These are phyloP conservation scores for Myotis findleyi DNA, from an alignment of 2,797 vertebrate genomes.

Conservation along the genomic window DNA sequence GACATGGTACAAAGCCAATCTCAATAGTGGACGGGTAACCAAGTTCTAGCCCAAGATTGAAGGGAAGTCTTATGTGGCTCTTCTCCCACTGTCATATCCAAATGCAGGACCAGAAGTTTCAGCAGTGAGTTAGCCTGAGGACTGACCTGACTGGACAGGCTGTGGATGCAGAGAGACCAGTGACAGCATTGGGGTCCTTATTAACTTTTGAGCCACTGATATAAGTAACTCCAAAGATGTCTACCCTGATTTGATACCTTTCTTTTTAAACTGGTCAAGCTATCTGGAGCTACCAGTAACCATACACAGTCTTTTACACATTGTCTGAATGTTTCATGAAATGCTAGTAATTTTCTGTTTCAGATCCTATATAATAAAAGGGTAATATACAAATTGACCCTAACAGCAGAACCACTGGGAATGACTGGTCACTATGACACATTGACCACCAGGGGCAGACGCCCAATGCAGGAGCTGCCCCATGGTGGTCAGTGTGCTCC, in stretches of 20 bases:
- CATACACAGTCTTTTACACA: background rate
- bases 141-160: rapidly evolving
- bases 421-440: too few species aligned
- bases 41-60: background rate
- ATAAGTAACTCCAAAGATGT: background rate
- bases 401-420: too few species aligned
- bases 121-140: background rate
- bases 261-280: background rate
- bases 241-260: background rate
- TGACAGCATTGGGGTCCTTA: rapidly evolving
- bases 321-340: background rate
- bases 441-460: too few species aligned
- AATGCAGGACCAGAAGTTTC: rapidly evolving
- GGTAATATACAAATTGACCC: too few species aligned
- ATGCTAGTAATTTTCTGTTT: background rate
- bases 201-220: background rate
- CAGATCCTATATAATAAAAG: background rate
- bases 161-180: background rate
- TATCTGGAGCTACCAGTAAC: background rate
- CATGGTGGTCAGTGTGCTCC: too few species aligned
- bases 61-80: background rate
- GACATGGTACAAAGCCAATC: too few species aligned
- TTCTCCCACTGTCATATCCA: background rate
- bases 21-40: background rate
- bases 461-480: too few species aligned